Conservation (phyloP, 2,888 invertebrate species). For the Stictocephala bisonia region DNA sequence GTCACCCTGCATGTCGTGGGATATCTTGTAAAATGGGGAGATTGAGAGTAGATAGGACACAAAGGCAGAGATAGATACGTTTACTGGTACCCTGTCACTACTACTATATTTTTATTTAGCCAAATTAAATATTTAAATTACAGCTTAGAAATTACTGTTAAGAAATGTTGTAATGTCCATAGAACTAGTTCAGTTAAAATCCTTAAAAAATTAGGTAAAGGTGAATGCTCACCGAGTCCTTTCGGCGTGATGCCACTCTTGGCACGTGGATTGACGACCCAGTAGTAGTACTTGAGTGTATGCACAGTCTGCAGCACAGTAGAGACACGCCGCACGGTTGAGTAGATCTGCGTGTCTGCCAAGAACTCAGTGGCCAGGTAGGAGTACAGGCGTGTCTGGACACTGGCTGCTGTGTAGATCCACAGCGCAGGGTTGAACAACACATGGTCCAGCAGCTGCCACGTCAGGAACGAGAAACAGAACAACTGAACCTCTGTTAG, state of each 20-base stretch:
- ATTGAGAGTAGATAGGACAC: too few species aligned
- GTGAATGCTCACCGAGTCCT: slow-evolving; percentile 83
- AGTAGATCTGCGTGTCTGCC: slow-evolving; percentile 97
- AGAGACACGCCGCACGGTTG: slow-evolving; percentile 94
- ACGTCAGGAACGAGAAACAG: slow-evolving; percentile 90
- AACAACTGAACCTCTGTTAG: slow-evolving; percentile 67
- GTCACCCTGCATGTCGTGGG: too few species aligned
- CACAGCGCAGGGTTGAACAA: slow-evolving; percentile 99
- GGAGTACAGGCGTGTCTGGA: slow-evolving; percentile 94
- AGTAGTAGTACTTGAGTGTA: slow-evolving; percentile 98
- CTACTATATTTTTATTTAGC: not conserved
- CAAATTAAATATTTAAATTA: not conserved
- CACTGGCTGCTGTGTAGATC: slow-evolving; percentile 97
- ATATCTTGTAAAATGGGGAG: too few species aligned
- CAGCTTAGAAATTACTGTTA: not conserved
- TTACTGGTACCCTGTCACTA: too few species aligned
- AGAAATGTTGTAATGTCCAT: not conserved
- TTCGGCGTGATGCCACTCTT: slow-evolving; percentile 97
- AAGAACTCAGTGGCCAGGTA: slow-evolving; percentile 99
- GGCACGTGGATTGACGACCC: slow-evolving; percentile 95
- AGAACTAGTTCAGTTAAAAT: not conserved
- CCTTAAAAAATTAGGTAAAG: not conserved
- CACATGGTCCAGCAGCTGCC: slow-evolving; percentile 98
- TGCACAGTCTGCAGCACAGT: slow-evolving; percentile 98
- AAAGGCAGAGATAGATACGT: too few species aligned